Percentiles rank a stretch among this genome's conserved stretches.
Evolutionary conservation across 2,888 invertebrate genomes (phyloP).

Genomic region (Diabrotica balteata): DNA sequence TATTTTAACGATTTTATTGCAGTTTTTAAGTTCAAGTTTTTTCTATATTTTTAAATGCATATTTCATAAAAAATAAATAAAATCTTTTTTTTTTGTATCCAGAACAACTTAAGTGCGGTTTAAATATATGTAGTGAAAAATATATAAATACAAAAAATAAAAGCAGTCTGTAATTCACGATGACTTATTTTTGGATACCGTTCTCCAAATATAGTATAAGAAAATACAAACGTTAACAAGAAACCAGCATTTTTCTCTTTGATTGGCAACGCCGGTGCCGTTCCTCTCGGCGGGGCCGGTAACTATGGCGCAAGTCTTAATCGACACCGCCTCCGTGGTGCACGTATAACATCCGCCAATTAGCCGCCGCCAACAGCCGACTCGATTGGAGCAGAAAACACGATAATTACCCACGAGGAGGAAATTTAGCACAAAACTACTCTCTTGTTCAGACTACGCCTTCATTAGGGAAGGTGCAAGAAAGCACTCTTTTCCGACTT

Average conservation of each 20-base stretch:
- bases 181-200: too few species aligned
- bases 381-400: constrained; percentile 49
- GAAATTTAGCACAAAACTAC: constrained; percentile 40
- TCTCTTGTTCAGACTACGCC: constrained; percentile 37
- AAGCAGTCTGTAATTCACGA: too few species aligned
- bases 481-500: constrained; percentile 7
- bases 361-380: constrained; percentile 53
- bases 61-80: too few species aligned
- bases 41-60: too few species aligned
- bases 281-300: constrained; percentile 51
- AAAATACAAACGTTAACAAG: not conserved
- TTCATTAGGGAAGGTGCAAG: constrained; percentile 31
- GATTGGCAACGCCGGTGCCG: constrained; percentile 51
- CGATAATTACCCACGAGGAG: constrained; percentile 42
- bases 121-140: too few species aligned
- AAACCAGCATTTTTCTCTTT: not conserved
- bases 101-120: too few species aligned
- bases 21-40: too few species aligned
- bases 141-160: too few species aligned
- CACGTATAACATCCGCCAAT: constrained; percentile 60
- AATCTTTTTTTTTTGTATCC: too few species aligned
- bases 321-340: constrained; percentile 59
- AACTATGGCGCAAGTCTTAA: constrained; percentile 55
- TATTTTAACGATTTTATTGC: too few species aligned
- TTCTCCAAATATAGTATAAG: too few species aligned